Evolutionary conservation across 2,888 invertebrate species (phyloP).

Genomic region (Acrobeloides nanus): DNA sequence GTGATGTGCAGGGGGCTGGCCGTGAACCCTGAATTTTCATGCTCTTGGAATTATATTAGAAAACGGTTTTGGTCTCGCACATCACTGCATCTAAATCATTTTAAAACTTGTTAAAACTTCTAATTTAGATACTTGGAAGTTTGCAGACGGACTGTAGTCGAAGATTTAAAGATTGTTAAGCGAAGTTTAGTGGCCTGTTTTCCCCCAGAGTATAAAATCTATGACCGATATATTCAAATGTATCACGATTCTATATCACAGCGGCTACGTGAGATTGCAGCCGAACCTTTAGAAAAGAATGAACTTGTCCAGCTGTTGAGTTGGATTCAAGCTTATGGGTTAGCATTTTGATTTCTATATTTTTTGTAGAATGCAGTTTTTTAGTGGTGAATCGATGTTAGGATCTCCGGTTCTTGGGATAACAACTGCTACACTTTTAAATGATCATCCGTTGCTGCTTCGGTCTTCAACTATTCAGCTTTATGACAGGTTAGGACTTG

Average conservation of each 20-base stretch:
- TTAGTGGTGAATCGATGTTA: slow-evolving; percentile 72
- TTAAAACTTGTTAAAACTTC: neutral
- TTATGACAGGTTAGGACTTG: no score
- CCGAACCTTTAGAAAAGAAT: slow-evolving; percentile 81
- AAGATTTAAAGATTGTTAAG: slow-evolving; percentile 52
- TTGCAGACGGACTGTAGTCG: slow-evolving; percentile 36
- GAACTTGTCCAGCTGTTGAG: slow-evolving; percentile 87
- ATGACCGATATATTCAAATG: slow-evolving; percentile 81
- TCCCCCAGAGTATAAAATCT: slow-evolving; percentile 86
- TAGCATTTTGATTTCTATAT: slow-evolving; percentile 24
- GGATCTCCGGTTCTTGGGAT: slow-evolving; percentile 71
- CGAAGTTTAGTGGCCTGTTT: slow-evolving; percentile 71
- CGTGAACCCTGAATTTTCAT: no score
- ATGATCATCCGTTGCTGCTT: slow-evolving; percentile 68
- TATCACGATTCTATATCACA: slow-evolving; percentile 74
- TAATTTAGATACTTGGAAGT: slow-evolving; percentile 70
- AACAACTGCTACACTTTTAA: slow-evolving; percentile 60
- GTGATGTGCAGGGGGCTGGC: no score
- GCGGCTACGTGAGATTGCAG: slow-evolving; percentile 67
- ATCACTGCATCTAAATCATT: no score
- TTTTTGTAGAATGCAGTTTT: slow-evolving; percentile 18
- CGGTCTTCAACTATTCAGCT: slow-evolving; percentile 69
- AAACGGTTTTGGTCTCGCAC: no score
- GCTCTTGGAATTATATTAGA: no score
- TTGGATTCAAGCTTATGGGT: slow-evolving; percentile 82